phyloP scores from a whole-genome alignment of 2,888 invertebrate species.

The Eupithecia dodoneata region DNA sequence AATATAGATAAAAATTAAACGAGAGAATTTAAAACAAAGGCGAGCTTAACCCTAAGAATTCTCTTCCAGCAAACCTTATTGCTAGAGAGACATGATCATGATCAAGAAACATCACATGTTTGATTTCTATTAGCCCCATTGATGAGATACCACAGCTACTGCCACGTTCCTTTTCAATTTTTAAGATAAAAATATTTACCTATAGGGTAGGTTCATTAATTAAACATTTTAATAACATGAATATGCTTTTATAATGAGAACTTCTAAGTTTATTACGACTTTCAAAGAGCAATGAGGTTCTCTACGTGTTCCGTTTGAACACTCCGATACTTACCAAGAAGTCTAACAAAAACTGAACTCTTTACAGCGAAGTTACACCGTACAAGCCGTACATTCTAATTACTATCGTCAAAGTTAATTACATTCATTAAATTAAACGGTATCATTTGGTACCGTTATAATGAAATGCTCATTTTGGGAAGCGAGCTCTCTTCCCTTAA shows the following conservation, averaged over 20 bases:
- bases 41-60: too few relatives aligned
- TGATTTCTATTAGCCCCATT: background rate
- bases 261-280: background rate
- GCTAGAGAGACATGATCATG: too few relatives aligned
- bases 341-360: constrained; percentile 2
- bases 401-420: constrained; percentile 16
- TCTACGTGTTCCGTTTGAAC: background rate
- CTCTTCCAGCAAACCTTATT: too few relatives aligned
- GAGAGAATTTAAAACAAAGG: too few relatives aligned
- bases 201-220: background rate
- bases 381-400: constrained; percentile 13
- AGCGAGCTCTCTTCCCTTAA: background rate
- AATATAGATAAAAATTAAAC: too few relatives aligned
- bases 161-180: background rate
- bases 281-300: background rate
- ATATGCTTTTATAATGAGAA: background rate
- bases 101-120: too few relatives aligned
- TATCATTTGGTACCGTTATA: background rate
- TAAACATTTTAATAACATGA: background rate
- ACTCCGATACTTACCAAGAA: background rate
- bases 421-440: constrained; percentile 14
- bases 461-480: constrained; percentile 7
- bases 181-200: background rate
- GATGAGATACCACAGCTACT: background rate
- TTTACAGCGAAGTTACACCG: constrained; percentile 9